phyloP scores from a whole-genome alignment of 2,888 invertebrate genomes.

The Petrophora chlorosata region DNA sequence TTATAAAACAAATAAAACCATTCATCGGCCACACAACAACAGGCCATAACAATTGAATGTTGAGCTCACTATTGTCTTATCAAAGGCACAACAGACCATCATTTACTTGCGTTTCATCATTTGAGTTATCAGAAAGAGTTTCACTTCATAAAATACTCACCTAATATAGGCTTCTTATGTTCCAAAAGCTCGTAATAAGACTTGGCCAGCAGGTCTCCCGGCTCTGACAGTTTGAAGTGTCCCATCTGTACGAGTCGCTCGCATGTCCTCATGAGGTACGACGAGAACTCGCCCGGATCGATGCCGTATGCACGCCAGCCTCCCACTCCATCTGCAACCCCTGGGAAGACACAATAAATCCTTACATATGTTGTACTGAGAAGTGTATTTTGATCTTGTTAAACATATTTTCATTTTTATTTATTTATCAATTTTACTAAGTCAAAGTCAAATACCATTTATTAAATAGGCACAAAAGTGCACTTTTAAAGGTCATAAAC shows the following conservation, averaged over 20 bases:
- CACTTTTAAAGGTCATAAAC: no score
- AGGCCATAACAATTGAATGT: no score
- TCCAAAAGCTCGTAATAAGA: constrained; percentile 96
- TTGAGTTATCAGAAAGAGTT: neutral
- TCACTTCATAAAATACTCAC: constrained; percentile 69
- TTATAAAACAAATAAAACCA: no score
- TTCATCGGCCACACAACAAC: no score
- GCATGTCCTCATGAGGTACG: constrained; percentile 96
- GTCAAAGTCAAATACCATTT: no score
- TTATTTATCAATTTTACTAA: no score
- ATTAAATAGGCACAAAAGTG: no score
- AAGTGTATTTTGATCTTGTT: no score
- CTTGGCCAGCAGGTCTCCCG: constrained; percentile 94
- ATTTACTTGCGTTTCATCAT: neutral
- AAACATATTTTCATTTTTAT: no score
- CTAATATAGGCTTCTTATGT: constrained; percentile 95
- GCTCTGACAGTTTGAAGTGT: constrained; percentile 93
- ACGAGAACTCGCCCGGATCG: constrained; percentile 98
- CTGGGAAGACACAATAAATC: constrained; percentile 76
- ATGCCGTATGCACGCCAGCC: constrained; percentile 99
- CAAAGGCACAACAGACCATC: no score
- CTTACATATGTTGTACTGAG: neutral
- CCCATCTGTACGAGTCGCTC: constrained; percentile 96
- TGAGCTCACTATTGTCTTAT: no score
- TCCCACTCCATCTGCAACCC: constrained; percentile 99